Evolutionary conservation across 2,797 vertebrate genomes (phyloP).

Genomic region (Tarsius wallacei): DNA sequence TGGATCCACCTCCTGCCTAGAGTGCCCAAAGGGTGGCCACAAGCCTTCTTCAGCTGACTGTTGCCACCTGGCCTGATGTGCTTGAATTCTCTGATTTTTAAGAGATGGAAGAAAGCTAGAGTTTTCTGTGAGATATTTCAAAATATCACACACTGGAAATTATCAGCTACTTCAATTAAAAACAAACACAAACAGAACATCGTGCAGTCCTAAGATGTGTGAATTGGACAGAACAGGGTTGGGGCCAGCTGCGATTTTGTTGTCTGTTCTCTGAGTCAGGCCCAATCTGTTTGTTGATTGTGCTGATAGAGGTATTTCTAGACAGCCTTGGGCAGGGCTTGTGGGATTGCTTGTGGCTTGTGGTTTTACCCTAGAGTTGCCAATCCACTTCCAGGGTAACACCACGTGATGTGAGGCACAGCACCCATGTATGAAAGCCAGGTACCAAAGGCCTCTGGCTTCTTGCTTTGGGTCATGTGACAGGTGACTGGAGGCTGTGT

Average conservation of each 20-base stretch:
- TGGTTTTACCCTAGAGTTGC: not conserved
- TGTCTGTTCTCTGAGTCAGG: not conserved
- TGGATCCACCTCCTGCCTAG: not conserved
- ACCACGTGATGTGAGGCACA: accelerated
- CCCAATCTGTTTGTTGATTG: too few species aligned
- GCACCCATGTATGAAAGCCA: accelerated
- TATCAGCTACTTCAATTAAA: not conserved
- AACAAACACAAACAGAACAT: not conserved
- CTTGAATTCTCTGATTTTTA: not conserved
- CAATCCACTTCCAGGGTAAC: not conserved
- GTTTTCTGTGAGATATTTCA: not conserved
- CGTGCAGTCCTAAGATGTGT: not conserved
- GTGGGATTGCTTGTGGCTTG: not conserved
- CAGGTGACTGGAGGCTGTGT: not conserved
- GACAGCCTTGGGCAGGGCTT: not conserved
- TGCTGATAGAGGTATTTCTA: not conserved
- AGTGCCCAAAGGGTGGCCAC: not conserved
- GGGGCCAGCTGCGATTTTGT: accelerated
- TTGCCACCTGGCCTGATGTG: not conserved
- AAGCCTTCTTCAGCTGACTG: accelerated
- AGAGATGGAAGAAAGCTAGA: not conserved
- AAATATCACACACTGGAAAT: not conserved
- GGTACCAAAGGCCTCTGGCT: not conserved
- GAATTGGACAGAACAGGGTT: too few species aligned
- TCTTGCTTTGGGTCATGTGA: not conserved